Base-by-base conservation (phyloP, 2,888 invertebrate genomes). In the Hedychridium roseum region DNA sequence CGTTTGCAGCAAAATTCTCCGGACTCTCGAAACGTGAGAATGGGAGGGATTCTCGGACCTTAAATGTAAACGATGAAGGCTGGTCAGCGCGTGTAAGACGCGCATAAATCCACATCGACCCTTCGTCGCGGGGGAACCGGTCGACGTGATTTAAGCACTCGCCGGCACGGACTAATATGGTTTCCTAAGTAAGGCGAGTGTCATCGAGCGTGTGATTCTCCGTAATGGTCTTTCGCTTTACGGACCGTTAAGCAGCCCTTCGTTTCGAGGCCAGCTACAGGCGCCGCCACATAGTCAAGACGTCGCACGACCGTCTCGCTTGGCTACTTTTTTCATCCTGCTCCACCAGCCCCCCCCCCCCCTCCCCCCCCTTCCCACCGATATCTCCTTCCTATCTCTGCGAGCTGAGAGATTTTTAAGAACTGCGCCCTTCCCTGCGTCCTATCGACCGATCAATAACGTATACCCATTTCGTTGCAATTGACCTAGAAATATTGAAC, bases 201-300 rank as follows among this genome's bases (percentile, higher is more conserved):
- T 66, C 66, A 65, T 67, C 58, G 67, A 65, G 67, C 67, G 62
- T 64, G 65, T 66, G 67, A 66, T 65, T 61, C 64, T 38, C 41
- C 50, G 58, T 67, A 67, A 66, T 64, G 62, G 65, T 55, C 67
- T 66, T 65, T 66, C 54, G 60, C 63, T 60, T 66, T 65, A 60
- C 67, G 32, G 51, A 43, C 57, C 65, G 63, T 63, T 65, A 56
- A 67, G 43, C 66, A 47, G 43, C 46, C 50, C 46, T 51, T 51
- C 54, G 48, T 50, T 50, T 35, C 28, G 28, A 50, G 46, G 31
- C 39, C 18, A 27, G 34, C 38, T 32, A 30, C 31, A 35, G 27
- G 32, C 44, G 49, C 44, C 42, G 28, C 16, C 31, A 16, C 34
- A 44, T 54, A 50, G 64, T 60, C 56, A 54, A 61, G 61, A 58